Evolutionary conservation across 2,888 invertebrate species (phyloP), one percentile per base, ranked within the genome.

Genomic region (Polydrusus cervinus): DNA sequence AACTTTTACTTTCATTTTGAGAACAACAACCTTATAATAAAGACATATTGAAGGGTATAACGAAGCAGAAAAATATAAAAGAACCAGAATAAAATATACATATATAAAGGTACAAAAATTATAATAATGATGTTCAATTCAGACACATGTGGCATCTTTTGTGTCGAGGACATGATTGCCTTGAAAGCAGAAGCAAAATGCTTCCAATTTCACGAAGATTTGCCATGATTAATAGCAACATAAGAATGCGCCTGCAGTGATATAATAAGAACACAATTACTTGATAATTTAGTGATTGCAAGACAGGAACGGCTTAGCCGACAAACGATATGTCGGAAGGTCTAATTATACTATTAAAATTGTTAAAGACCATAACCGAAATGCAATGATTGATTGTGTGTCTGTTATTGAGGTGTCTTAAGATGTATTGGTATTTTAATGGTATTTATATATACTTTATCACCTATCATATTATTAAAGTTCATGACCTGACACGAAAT

Each of bases 241-340:
- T 74, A 74, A 74, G 74, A 74, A 74, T 68, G 62, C 45, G 74
- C 69, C 69, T 40, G 61, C 49, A 74, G 74, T 69, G 69, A 74
- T 72, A 66, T 60, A 57, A 60, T 16, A 72, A 61, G 61, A 72
- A 61, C 61, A 67, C 60, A 61, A 72, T 72, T 72, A 72, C 65
- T 20, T 60, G 40, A 51, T 72, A 72, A 67, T 60, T 67, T 47
- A 64, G 65, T 65, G 43, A 65, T 71, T 47, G 18, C 57, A 57
- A 65, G 71, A 57, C 65, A 16, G 67, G 57, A 53, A 53, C 34
- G 40, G 40, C 64, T 65, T 30, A 62, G 49, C 72, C 72, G 72
- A 72, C 72, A 72, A 72, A 66, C 66, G 72, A 47, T 51, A 71
- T 66, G 71, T 66, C 65, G 65, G 65, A 71, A 65, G 51, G 53